These are phyloP conservation scores for Gila robusta DNA, from an alignment of 2,797 vertebrate species.

Conservation along the genomic window DNA sequence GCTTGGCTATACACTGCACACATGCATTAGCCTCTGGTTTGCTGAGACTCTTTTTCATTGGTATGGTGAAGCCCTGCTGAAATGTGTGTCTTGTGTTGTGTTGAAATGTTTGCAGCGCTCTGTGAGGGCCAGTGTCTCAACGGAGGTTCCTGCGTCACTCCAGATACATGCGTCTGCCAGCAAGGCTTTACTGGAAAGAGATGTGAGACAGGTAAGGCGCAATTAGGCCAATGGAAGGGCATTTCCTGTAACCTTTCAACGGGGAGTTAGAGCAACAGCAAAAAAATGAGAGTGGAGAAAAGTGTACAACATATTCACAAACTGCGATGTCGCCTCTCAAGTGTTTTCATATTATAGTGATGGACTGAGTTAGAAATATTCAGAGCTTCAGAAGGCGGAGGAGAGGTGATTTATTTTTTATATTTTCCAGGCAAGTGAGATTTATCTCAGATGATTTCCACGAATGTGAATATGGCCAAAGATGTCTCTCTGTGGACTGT, in stretches of 20 bases:
- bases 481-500: background rate
- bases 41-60: background rate
- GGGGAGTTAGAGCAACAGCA: background rate
- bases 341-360: conserved; percentile 10
- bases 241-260: conserved; percentile 20
- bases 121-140: conserved; percentile 88
- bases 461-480: background rate
- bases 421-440: background rate
- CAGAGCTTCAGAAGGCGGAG: background rate
- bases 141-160: conserved; percentile 86
- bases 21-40: background rate
- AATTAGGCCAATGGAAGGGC: background rate
- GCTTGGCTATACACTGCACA: background rate
- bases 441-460: background rate
- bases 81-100: conserved; percentile 25
- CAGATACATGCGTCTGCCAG: conserved; percentile 86
- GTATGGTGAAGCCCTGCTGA: background rate
- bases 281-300: background rate
- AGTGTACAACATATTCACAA: conserved; percentile 5
- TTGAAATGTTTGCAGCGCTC: conserved; percentile 76
- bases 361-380: background rate
- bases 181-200: conserved; percentile 88
- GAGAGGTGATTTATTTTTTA: background rate
- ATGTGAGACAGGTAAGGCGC: conserved; percentile 85
- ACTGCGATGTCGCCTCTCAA: background rate